These are phyloP conservation scores for Tragelaphus imberbis DNA, from an alignment of 2,113 vertebrate genomes.

Conservation along the genomic window DNA sequence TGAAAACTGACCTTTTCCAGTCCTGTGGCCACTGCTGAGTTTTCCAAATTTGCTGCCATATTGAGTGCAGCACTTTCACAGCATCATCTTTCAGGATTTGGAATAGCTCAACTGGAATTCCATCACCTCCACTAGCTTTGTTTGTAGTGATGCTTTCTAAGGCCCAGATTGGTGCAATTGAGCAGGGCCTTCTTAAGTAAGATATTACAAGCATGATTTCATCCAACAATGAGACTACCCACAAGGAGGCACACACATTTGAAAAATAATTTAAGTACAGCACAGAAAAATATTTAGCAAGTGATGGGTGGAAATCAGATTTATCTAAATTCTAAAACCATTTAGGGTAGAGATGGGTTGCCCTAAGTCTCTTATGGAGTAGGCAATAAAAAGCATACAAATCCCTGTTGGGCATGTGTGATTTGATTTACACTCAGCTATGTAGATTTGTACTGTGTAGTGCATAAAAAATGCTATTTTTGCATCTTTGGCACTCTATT, in stretches of 20 bases:
- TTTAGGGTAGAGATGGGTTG: neutral
- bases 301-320: neutral
- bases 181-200: neutral
- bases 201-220: neutral
- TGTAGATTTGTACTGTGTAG: neutral
- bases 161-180: neutral
- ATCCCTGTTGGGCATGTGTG: neutral
- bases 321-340: conserved; percentile 45
- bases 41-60: too few relatives aligned
- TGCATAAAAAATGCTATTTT: neutral
- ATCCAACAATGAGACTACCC: neutral
- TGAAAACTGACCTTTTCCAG: too few relatives aligned
- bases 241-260: neutral
- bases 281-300: neutral
- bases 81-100: too few relatives aligned
- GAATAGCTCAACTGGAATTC: too few relatives aligned
- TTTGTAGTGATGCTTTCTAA: too few relatives aligned
- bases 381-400: conserved; percentile 6
- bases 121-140: too few relatives aligned
- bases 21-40: too few relatives aligned
- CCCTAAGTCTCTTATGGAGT: conserved; percentile 10
- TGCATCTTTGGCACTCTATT: neutral
- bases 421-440: conserved; percentile 38
- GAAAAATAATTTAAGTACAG: neutral
- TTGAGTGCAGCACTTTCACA: too few relatives aligned